phyloP scores from a whole-genome alignment of 2,888 invertebrate genomes.

The Temnothorax ravouxi region DNA sequence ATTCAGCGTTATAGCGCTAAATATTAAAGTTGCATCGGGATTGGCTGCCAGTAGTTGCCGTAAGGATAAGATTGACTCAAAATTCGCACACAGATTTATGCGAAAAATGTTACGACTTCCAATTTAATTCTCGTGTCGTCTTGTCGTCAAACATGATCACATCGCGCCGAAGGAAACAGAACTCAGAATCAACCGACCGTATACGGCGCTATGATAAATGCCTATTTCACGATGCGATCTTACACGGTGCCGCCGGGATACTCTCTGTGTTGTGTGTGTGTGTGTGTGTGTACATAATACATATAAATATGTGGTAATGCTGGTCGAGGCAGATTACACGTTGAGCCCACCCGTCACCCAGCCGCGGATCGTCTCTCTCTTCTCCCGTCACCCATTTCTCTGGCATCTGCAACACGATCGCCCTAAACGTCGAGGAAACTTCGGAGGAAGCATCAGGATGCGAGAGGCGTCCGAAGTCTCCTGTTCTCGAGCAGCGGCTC shows the following conservation, averaged over 20 bases:
- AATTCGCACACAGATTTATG: background rate
- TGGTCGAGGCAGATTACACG: conserved; percentile 76
- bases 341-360: conserved; percentile 79
- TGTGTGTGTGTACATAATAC: conserved; percentile 8
- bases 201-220: conserved; percentile 9
- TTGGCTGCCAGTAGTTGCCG: background rate
- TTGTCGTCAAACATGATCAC: background rate
- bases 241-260: conserved; percentile 16
- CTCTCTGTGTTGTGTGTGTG: background rate
- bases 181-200: background rate
- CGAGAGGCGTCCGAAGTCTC: conserved; percentile 21
- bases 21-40: background rate
- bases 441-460: conserved; percentile 57
- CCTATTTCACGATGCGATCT: conserved; percentile 28
- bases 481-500: conserved; percentile 44
- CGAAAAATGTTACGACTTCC: background rate
- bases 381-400: conserved; percentile 17
- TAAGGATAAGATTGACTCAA: background rate
- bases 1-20: background rate
- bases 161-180: background rate
- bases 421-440: conserved; percentile 63
- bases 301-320: conserved; percentile 15
- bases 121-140: background rate
- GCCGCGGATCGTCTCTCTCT: conserved; percentile 57
- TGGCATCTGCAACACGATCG: conserved; percentile 46